Base-by-base conservation (phyloP, 1,140 invertebrate species). In the Venturia canescens region DNA sequence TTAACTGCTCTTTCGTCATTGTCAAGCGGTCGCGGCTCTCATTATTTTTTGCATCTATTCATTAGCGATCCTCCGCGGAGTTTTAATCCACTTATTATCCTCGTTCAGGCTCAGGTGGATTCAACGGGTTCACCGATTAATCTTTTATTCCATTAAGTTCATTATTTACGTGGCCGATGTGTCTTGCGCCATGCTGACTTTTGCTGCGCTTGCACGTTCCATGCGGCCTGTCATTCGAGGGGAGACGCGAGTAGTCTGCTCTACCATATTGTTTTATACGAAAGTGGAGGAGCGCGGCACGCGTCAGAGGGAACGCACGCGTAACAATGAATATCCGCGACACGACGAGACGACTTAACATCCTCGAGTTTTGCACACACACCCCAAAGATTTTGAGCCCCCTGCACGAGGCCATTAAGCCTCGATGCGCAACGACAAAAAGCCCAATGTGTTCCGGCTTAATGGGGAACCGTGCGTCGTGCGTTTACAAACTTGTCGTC, bases 131-230 rank as follows among this genome's bases (percentile, higher is more conserved):
- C n/a, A 16, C 75, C 89, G 84, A 84, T 89, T 87, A 90, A 90
- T 90, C 89, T 88, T 87, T 89, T 89, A 90, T 90, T 89, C 86
- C 86, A 88, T 90, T 89, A 90, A 81, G 84, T 84, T 44, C 60
- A 80, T 48, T 26, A 70, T 71, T 44, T n/a, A 26, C 34, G 26
- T 38, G 53, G 66, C n/a, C 38, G 38, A 9, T 44, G 38, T 67
- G 34, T 67, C 5, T 75, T 69, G 57, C 57, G 71, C 66, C n/a
- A 27, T 1, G 27, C 16, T 57, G 53, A 69, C 18, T 69, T 69
- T 15, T 31, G 5, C 15, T 31, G 15, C 15, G 81, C 79, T 78
- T 83, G 81, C 80, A 85, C 82, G 79, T 80, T 84, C 80, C 87
- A 87, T 88, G 87, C 84, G 83, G 83, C 31, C n/a, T 27, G 71